A percentile compares a stretch with the other conserved stretches of the same genome.
These are phyloP conservation scores for Hylaea fasciaria DNA, from an alignment of 2,888 invertebrate genomes.

Conservation along the genomic window DNA sequence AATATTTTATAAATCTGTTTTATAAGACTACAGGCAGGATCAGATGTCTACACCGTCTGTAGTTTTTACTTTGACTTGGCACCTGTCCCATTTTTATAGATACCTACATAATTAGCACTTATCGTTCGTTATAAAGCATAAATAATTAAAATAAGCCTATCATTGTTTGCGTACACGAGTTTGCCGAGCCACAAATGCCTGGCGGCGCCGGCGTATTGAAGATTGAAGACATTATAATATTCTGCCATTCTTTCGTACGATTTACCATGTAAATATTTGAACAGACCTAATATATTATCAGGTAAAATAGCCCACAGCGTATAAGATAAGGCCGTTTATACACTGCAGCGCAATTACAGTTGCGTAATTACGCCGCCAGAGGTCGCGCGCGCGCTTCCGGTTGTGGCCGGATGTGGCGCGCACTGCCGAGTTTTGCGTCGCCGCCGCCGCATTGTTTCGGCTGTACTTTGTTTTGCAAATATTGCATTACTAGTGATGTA, in stretches of 20 bases:
- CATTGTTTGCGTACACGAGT: too few species aligned
- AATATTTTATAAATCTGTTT: too few species aligned
- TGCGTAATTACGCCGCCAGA: conserved; percentile 54
- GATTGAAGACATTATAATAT: background rate
- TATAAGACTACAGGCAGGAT: too few species aligned
- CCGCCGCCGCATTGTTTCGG: conserved; percentile 34
- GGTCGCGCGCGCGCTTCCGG: conserved; percentile 56
- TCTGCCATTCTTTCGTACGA: background rate
- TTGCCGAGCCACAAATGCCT: too few species aligned
- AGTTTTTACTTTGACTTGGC: too few species aligned
- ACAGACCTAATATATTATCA: conserved; percentile 4
- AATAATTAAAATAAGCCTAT: too few species aligned
- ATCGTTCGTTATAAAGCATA: too few species aligned
- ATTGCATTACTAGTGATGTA: background rate
- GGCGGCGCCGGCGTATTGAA: too few species aligned
- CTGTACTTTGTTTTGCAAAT: conserved; percentile 4
- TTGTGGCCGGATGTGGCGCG: conserved; percentile 54
- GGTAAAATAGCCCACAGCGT: conserved; percentile 14
- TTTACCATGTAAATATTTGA: conserved; percentile 1
- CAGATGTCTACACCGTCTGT: too few species aligned
- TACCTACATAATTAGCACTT: too few species aligned
- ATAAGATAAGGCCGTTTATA: conserved; percentile 12
- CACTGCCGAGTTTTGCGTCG: conserved; percentile 34
- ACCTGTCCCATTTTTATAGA: too few species aligned
- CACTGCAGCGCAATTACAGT: conserved; percentile 50